phyloP scores from a whole-genome alignment of 2,113 vertebrate genomes.

The Cacatua alba region DNA sequence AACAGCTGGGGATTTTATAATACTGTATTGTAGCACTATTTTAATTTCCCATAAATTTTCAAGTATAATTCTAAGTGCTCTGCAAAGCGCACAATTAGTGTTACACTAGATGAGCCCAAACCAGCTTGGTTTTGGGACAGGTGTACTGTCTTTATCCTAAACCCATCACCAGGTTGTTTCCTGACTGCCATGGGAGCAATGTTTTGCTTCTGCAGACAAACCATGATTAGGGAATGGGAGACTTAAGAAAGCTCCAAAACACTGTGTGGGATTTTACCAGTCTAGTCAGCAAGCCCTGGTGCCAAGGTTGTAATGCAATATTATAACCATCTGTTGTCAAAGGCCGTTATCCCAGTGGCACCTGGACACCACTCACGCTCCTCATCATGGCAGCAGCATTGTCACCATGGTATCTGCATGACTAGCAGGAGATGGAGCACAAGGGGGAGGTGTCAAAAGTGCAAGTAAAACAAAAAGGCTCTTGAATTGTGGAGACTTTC shows the following conservation, averaged over 20 bases:
- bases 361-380: not conserved
- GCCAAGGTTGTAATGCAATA: slow-evolving; percentile 46
- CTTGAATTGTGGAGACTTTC: not conserved
- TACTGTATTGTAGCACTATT: not conserved
- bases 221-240: not conserved
- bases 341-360: not conserved
- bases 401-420: not conserved
- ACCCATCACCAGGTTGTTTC: not conserved
- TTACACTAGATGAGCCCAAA: not conserved
- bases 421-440: not conserved
- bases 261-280: not conserved
- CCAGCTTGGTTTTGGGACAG: not conserved
- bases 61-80: not conserved
- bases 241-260: slow-evolving; percentile 2
- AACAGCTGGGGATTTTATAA: not conserved
- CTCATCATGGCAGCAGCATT: not conserved
- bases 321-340: slow-evolving; percentile 37
- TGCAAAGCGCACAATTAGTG: not conserved
- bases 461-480: not conserved
- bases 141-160: not conserved
- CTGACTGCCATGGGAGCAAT: not conserved
- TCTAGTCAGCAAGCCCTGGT: not conserved
- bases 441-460: not conserved
- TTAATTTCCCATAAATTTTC: not conserved
- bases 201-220: not conserved